Conservation (phyloP, 2,888 invertebrate genomes). For the Clanis bilineata region DNA sequence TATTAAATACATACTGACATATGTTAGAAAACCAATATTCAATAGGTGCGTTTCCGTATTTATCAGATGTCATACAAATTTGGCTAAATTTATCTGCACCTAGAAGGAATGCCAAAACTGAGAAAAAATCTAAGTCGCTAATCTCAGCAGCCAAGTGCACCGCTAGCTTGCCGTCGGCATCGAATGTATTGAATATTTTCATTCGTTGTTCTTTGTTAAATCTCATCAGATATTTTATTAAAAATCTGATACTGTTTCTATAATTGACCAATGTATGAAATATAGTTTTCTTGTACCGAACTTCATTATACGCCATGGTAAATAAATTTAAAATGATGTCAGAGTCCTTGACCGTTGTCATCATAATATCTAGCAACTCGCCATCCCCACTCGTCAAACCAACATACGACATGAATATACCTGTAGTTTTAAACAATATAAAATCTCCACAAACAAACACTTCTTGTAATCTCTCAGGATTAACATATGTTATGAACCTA, state of each 20-base stretch:
- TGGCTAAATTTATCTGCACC: not conserved
- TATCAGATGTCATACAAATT: not conserved
- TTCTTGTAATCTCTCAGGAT: conserved; percentile 16
- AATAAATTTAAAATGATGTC: not conserved
- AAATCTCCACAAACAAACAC: conserved; percentile 24
- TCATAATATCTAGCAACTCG: conserved; percentile 1
- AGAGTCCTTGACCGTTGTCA: not conserved
- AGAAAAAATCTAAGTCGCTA: conserved; percentile 4
- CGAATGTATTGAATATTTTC: conserved; percentile 7
- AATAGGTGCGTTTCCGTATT: not conserved
- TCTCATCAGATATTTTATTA: conserved; percentile 13
- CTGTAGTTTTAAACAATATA: conserved; percentile 21
- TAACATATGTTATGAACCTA: not conserved
- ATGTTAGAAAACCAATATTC: too few relatives aligned
- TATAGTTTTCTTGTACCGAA: not conserved
- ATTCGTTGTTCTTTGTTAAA: conserved; percentile 12
- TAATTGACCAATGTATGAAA: conserved; percentile 3
- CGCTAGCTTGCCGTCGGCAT: conserved; percentile 3
- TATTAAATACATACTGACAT: too few relatives aligned
- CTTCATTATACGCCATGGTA: conserved; percentile 8
- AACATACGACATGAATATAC: conserved; percentile 6
- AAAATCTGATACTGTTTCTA: not conserved
- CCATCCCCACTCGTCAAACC: not conserved
- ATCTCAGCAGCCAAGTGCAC: conserved; percentile 14
- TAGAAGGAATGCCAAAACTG: not conserved